Evolutionary conservation across 2,797 vertebrate genomes (phyloP).

Genomic region (Hafferia zeledoni): DNA sequence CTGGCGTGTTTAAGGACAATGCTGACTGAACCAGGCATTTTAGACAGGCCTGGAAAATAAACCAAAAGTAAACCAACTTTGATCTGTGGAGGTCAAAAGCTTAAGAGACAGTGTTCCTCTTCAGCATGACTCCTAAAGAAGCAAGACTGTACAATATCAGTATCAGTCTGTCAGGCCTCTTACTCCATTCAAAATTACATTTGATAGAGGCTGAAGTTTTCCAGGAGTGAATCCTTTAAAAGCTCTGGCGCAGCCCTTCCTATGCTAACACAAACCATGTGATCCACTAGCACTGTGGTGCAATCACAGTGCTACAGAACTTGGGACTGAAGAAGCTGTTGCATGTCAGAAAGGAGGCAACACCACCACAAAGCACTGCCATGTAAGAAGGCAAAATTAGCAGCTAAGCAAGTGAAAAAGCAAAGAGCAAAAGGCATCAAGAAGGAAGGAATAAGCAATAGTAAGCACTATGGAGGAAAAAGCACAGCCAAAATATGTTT

Average conservation of each 20-base stretch:
- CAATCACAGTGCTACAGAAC: accelerated
- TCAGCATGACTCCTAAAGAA: background rate
- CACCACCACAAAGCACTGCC: background rate
- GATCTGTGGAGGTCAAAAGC: background rate
- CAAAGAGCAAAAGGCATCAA: background rate
- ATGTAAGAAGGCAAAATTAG: background rate
- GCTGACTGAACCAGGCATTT: background rate
- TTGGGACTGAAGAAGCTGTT: background rate
- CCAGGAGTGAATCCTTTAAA: background rate
- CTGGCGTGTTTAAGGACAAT: background rate
- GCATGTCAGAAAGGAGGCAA: background rate
- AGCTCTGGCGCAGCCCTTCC: background rate
- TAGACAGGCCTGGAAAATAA: background rate
- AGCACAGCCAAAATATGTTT: accelerated
- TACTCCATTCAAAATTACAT: background rate
- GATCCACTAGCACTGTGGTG: background rate
- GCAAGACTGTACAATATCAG: background rate
- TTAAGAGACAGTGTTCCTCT: background rate
- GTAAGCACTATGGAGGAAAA: background rate
- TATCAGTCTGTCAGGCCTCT: background rate
- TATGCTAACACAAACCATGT: background rate
- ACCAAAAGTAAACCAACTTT: background rate
- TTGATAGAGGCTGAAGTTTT: background rate
- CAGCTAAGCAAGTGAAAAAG: background rate
- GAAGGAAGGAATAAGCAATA: background rate